Base-by-base conservation (phyloP, 64 coral and sea anemone genomes). In the Trachythela sp. region DNA sequence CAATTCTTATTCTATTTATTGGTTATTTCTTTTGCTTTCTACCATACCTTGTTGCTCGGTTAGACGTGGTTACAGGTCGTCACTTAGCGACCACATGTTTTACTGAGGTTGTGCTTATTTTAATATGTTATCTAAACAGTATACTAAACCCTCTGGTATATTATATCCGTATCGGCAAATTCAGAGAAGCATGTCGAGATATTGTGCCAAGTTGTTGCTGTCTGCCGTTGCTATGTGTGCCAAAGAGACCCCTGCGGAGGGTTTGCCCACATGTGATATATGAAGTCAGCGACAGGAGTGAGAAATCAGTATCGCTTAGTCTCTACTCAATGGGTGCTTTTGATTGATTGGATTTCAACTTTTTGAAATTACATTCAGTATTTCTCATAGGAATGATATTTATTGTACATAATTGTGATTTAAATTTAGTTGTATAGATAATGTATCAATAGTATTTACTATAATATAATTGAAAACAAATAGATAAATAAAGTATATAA, bases 121-220 rank as follows among this genome's bases (percentile, higher is more conserved):
- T 89, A 83, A 52, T 98, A 22, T 90, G 91, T 15, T 98, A 98
- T 70, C 90, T 98, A 31, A 98, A 98, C 71, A 88, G 91, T 89
- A 90, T 93, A 84, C 39, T 98, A 36, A 98, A 98, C 35, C 95
- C 95, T 7, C 88, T 98, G 6, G 94, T 98, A 67, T 98, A 98
- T 91, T 98, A 98, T 70, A 49, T 90, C 71, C 88, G 95, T 2
- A 98, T 98, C 8, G 89, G 83, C 48, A 98, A 98, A 83, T 98
- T 98, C 54, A 91, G 95, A 2, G 95, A 98, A 51, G 95, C 95
- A 20, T 98, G 95, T 39, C 40, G 92, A 26, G 95, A 98, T 86
- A 91, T 98, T 49, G 92, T 94, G 91, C 95, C 95, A n/a, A 86
- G 90, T 29, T 98, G 95, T 91, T 98, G 95, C 48, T 54, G 83